phyloP scores from a whole-genome alignment of 1,140 invertebrate species.

The Drosophila lacteicornis region DNA sequence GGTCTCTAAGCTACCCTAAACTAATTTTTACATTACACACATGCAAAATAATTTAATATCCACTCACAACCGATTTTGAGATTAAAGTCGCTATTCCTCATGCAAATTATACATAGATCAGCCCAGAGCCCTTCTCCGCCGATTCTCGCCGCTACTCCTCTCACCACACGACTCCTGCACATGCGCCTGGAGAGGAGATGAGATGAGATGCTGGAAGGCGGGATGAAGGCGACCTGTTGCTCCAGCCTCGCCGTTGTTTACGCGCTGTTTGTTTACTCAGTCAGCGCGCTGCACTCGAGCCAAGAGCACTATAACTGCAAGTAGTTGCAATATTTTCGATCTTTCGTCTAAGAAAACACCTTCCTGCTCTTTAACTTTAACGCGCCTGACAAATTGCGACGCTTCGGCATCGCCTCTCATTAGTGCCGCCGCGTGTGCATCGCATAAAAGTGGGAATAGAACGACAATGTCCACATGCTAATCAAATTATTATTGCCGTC shows the following conservation, averaged over 20 bases:
- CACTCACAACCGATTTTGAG: neutral
- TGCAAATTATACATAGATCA: neutral
- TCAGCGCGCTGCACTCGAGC: slow-evolving; percentile 54
- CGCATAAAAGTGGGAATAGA: slow-evolving; percentile 39
- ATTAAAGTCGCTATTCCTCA: no score
- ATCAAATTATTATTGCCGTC: slow-evolving; percentile 47
- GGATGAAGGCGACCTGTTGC: slow-evolving; percentile 55
- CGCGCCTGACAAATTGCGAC: slow-evolving; percentile 9
- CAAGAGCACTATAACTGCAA: slow-evolving; percentile 43
- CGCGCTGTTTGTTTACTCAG: slow-evolving; percentile 56
- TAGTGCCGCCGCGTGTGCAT: slow-evolving; percentile 41
- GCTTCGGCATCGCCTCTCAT: slow-evolving; percentile 13
- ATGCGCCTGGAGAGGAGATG: slow-evolving; percentile 44
- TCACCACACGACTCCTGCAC: slow-evolving; percentile 26
- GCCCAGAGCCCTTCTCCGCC: no score
- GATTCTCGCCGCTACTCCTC: neutral
- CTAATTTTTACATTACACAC: no score
- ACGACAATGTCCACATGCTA: slow-evolving; percentile 36
- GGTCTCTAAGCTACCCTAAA: no score
- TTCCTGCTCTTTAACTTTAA: slow-evolving; percentile 2
- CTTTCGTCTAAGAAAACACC: slow-evolving; percentile 24
- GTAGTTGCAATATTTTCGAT: slow-evolving; percentile 1
- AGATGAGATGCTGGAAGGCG: slow-evolving; percentile 53
- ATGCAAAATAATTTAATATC: no score
- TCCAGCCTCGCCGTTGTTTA: slow-evolving; percentile 34